Percentiles rank a stretch among this genome's conserved stretches.
Evolutionary conservation across 2,888 invertebrate species (phyloP).

Genomic region (Scaptomyza cyrtandrae): DNA sequence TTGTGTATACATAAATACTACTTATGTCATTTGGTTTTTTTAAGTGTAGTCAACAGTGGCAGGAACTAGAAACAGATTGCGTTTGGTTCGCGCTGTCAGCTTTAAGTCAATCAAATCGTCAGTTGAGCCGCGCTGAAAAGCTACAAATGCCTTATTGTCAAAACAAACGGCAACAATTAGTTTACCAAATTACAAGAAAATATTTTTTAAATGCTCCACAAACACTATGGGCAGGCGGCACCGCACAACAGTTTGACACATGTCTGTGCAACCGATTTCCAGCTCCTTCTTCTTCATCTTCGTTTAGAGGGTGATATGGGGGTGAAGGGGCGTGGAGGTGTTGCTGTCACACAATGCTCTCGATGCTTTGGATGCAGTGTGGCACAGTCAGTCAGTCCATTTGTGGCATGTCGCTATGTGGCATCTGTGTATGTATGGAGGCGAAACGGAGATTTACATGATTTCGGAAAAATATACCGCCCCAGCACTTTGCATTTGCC

Average conservation of each 20-base stretch:
- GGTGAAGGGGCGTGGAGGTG: background rate
- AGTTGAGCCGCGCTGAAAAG: slow-evolving; percentile 67
- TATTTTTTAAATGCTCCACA: slow-evolving; percentile 75
- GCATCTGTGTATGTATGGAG: slow-evolving; percentile 40
- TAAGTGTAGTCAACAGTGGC: slow-evolving; percentile 8
- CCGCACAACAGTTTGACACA: slow-evolving; percentile 60
- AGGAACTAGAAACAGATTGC: slow-evolving; percentile 29
- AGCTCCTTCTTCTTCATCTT: background rate
- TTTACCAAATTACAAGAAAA: slow-evolving; percentile 82
- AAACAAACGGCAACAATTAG: slow-evolving; percentile 83
- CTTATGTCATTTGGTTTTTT: background rate
- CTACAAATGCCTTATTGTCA: slow-evolving; percentile 84
- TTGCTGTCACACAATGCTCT: slow-evolving; percentile 50
- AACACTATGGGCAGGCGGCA: slow-evolving; percentile 46
- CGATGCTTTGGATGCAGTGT: slow-evolving; percentile 23
- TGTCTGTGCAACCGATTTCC: slow-evolving; percentile 36
- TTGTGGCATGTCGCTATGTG: slow-evolving; percentile 70
- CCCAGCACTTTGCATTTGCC: slow-evolving; percentile 30
- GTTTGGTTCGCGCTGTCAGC: slow-evolving; percentile 52
- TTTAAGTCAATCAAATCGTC: slow-evolving; percentile 73
- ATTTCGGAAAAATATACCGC: slow-evolving; percentile 27
- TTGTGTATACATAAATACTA: too few species aligned
- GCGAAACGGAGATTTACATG: slow-evolving; percentile 20
- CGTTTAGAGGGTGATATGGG: background rate
- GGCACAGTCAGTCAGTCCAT: slow-evolving; percentile 57